Base-by-base conservation (phyloP, 2,888 invertebrate species). In the Hydriomena furcata region DNA sequence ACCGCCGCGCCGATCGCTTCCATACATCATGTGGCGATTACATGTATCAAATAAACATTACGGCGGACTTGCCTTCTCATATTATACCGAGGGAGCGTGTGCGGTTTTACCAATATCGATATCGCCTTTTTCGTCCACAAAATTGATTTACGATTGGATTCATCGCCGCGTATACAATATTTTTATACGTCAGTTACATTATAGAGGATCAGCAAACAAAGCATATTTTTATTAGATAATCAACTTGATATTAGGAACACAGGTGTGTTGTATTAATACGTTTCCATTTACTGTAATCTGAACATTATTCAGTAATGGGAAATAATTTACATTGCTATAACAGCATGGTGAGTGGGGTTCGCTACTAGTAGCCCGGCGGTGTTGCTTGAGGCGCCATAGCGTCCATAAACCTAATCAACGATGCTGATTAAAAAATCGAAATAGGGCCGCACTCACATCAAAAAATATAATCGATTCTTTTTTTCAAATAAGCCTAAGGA, bases 31-130 rank as follows among this genome's bases (percentile, higher is more conserved):
- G 81, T 74, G 75, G 73, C 80, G 83, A 87, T 87, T 86, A 85
- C 84, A 81, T 77, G 84, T 84, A 88, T 88, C 85, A 87, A 88
- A 88, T 85, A 86, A 82, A 84, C 84, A 86, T 87, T 87, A 85
- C 76, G 71, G 65, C 65, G 73, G 75, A 79, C 76, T 75, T 70
- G 75, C 74, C 76, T 68, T 79, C 75, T 73, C 79, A 76, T 76
- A 76, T 78, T 73, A 78, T 75, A 68, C 60, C 58, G 52, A 66
- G 70, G 72, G 66, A 73, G 70, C 76, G 71, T 69, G 68, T 73
- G 76, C 66, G 76, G 70, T 66, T 75, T 70, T 59, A 60, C 70
- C 76, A 79, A 82, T 82, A 82, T 72, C 71, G 73, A 75, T 77
- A 79, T 76, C 76, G 73, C 70, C 71, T 72, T 72, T 80, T 75